Conservation (phyloP, 1,140 invertebrate genomes). For the Penaeus chinensis region DNA sequence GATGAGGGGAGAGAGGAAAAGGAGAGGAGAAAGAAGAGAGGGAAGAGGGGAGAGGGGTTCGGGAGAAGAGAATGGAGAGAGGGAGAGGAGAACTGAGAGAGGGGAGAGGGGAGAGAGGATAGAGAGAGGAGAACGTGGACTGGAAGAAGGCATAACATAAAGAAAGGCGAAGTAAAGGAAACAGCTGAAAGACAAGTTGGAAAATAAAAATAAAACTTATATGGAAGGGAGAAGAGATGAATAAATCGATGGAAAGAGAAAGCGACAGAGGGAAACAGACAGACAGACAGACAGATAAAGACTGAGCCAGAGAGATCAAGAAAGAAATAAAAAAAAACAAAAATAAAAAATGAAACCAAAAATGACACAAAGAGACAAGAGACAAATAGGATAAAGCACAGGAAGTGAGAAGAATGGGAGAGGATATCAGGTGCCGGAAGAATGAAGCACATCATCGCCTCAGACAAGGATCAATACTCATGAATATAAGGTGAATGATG, state of each 20-base stretch:
- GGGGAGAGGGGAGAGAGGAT: background rate
- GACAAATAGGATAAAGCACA: too few relatives aligned
- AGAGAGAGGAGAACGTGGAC: background rate
- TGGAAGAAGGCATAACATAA: background rate
- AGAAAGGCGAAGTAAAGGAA: background rate
- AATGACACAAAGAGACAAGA: too few relatives aligned
- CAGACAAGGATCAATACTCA: too few relatives aligned
- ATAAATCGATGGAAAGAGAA: background rate
- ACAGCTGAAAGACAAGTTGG: background rate
- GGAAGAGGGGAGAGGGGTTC: background rate
- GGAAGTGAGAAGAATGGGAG: too few relatives aligned
- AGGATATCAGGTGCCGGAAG: too few relatives aligned
- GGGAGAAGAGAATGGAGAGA: background rate
- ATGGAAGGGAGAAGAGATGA: background rate
- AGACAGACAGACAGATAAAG: too few relatives aligned
- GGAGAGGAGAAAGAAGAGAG: background rate
- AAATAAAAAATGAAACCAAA: too few relatives aligned
- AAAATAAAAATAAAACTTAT: background rate
- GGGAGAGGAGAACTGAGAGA: background rate
- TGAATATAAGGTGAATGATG: too few relatives aligned
- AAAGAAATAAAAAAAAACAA: too few relatives aligned
- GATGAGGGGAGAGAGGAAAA: too few relatives aligned
- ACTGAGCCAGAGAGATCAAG: too few relatives aligned
- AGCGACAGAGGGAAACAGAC: background rate
- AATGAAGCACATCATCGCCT: too few relatives aligned